Conservation (phyloP, 2,113 vertebrate species). For the Hyla sarda region DNA sequence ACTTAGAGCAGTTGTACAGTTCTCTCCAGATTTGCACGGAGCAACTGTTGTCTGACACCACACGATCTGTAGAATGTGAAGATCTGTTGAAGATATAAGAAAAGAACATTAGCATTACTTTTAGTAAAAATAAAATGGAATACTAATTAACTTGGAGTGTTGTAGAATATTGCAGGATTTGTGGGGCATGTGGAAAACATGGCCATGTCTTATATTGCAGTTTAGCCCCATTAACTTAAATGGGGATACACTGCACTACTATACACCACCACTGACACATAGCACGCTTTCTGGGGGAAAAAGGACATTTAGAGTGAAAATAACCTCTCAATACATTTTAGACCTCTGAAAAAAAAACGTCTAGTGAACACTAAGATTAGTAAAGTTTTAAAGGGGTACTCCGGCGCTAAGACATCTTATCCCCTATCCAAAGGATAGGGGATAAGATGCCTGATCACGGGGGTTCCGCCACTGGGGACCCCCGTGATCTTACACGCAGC, state of each 20-base stretch:
- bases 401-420: too few relatives aligned
- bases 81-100: slow-evolving; percentile 61
- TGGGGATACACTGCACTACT: background rate
- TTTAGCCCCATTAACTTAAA: background rate
- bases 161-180: background rate
- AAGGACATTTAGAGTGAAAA: background rate
- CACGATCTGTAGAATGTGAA: slow-evolving; percentile 66
- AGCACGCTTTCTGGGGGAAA: background rate
- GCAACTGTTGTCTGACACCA: slow-evolving; percentile 72
- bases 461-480: too few relatives aligned
- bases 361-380: too few relatives aligned
- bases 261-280: background rate
- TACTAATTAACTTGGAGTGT: background rate
- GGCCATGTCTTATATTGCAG: background rate
- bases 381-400: too few relatives aligned
- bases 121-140: background rate
- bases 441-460: too few relatives aligned
- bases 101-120: background rate
- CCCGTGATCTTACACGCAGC: too few relatives aligned
- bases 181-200: background rate
- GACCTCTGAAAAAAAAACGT: too few relatives aligned
- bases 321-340: too few relatives aligned
- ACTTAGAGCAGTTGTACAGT: slow-evolving; percentile 75
- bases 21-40: slow-evolving; percentile 73
- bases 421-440: too few relatives aligned